Conservation (phyloP, 2,797 vertebrate species). For the Parambassis ranga region DNA sequence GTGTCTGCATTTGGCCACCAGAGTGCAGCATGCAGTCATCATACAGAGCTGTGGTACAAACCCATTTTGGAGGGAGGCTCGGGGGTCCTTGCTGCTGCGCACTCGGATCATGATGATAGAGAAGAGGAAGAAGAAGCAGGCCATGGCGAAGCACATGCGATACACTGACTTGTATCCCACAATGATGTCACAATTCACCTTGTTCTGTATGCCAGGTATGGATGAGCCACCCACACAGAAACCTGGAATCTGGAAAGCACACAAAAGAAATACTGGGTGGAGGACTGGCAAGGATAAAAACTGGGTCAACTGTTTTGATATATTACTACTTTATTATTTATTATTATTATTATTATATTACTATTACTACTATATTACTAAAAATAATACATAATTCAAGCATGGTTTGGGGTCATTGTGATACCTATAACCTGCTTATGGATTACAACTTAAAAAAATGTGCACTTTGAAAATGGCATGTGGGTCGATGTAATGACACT, state of each 20-base stretch:
- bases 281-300: neutral
- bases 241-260: conserved; percentile 84
- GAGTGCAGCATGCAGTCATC: conserved; percentile 32
- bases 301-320: neutral
- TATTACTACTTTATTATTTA: neutral
- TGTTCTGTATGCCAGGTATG: conserved; percentile 62
- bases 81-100: conserved; percentile 88
- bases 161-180: conserved; percentile 92
- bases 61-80: conserved; percentile 89
- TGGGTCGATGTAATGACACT: neutral
- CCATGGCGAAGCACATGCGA: conserved; percentile 89
- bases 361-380: neutral
- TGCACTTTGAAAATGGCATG: neutral
- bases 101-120: conserved; percentile 87
- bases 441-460: conserved; percentile 28
- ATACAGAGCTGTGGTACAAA: conserved; percentile 41
- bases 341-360: too few relatives aligned
- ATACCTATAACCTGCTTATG: conserved; percentile 21
- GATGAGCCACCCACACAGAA: conserved; percentile 77
- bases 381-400: neutral
- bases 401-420: neutral
- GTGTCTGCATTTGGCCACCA: conserved; percentile 29
- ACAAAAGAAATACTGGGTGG: neutral
- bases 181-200: conserved; percentile 84
- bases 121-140: conserved; percentile 92